Evolutionary conservation across 2,888 invertebrate genomes (phyloP).

Genomic region (Eurytoma californica): DNA sequence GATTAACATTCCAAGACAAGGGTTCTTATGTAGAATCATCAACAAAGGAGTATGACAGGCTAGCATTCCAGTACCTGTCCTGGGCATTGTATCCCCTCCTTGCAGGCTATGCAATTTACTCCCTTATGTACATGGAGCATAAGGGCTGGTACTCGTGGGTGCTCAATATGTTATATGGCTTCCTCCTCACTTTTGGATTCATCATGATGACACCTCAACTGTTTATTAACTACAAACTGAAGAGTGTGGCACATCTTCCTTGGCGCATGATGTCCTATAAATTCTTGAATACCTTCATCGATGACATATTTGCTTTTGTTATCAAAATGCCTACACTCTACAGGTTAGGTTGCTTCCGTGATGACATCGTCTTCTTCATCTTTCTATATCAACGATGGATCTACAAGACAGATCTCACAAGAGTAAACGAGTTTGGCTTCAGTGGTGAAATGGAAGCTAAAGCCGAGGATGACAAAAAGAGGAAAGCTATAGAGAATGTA

Average conservation of each 20-base stretch:
- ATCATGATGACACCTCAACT: slow-evolving; percentile 99
- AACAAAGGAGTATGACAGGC: slow-evolving; percentile 93
- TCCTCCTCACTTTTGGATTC: slow-evolving; percentile 97
- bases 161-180: slow-evolving; percentile 97
- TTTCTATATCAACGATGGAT: slow-evolving; percentile 99
- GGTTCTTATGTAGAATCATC: slow-evolving; percentile 96
- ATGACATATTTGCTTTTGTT: slow-evolving; percentile 99
- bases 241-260: slow-evolving; percentile 98
- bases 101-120: slow-evolving; percentile 95
- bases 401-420: slow-evolving; percentile 95
- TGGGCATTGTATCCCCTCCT: slow-evolving; percentile 97
- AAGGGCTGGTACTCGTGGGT: slow-evolving; percentile 99
- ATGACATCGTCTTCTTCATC: slow-evolving; percentile 99
- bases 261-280: slow-evolving; percentile 99
- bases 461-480: slow-evolving; percentile 59
- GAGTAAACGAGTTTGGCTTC: slow-evolving; percentile 99
- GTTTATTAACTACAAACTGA: slow-evolving; percentile 99
- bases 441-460: slow-evolving; percentile 91
- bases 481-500: slow-evolving; percentile 55
- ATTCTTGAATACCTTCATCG: slow-evolving; percentile 99
- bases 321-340: slow-evolving; percentile 99
- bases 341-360: slow-evolving; percentile 97
- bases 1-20: slow-evolving; percentile 91
- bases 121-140: slow-evolving; percentile 95
- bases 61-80: slow-evolving; percentile 97